Evolutionary conservation across 2,113 vertebrate genomes (phyloP), one percentile per base, ranked within the genome.

Genomic region (Toxotes chatareus): DNA sequence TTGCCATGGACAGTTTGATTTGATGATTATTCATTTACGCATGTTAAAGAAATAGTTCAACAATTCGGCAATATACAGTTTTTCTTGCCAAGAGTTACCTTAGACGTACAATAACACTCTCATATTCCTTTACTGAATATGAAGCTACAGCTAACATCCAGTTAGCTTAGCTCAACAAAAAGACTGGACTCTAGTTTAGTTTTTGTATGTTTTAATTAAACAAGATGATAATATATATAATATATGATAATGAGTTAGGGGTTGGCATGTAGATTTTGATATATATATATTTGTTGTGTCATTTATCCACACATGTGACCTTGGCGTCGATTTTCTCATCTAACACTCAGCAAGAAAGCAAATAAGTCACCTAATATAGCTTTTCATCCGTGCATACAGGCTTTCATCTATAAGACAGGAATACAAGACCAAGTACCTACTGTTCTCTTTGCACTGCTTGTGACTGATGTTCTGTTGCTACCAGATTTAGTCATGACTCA

Each of bases 1-100:
- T 68, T 65, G 17, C 8, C 65, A 47, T 69, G 44, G 40, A 67
- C 31, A 34, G 36, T 78, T 73, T 82, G 27, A 79, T 71, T 90
- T 70, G 23, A 76, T 76, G 64, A 51, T 27, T 62, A 16, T 27
- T 59, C 23, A 60, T 72, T 59, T 31, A 27, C 0, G 53, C 32
- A 1, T 55, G 5, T 23, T 9, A 70, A 61, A 36, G 40, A 49
- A 61, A 46, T 12, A 0, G 3, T 23, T 70, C 12, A 21, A 17
- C 23, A 56, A 4, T 55, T 64, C 31, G 17, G 27, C 17, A 62
- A 11, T 36, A 38, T 31, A 14, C 36, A 7, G 7, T 55, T 9
- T 14, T 19, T 53, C 10, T 38, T 53, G 47, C 66, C 66, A 38
- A 16, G 47, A 36, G 17, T 68, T 36, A 2, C 6, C 4, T 2